Base-by-base conservation (phyloP, 2,113 vertebrate genomes). In the Alethe castanea region DNA sequence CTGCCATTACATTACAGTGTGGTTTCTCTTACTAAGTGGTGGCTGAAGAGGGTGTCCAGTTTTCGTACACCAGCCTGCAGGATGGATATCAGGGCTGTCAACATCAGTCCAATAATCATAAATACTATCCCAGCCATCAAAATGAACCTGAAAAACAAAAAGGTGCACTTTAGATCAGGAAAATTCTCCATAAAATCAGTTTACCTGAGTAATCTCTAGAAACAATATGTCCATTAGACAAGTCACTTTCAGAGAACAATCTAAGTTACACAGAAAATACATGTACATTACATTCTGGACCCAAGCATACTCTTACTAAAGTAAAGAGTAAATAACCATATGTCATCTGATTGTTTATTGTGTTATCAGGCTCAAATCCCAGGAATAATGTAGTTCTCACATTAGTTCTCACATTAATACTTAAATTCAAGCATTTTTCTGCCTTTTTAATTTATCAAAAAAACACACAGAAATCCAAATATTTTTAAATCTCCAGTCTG, bases 61-160 rank as follows among this genome's bases (percentile, higher is more conserved):
- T 97, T 98, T 98, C 19, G 96, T 94, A 86, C 98, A 98, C 98
- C 98, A 99, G 93, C 98, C 98, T 15, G 98, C 98, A 14, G 98
- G 98, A 94, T 99, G 98, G 74, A 99, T 98, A 42, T 99, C 98
- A 11, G 98, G 97, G 85, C 97, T 98, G 94, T 99, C 98, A 7
- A 98, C 97, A 82, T 99, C 98, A 92, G 97, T 96, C 98, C 98
- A 99, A 93, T 98, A 98, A 95, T 98, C 98, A 64, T 98, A 98
- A 93, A 98, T 98, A 83, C 96, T 97, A 52, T 97, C 98, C 98
- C 98, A 99, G 94, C 98, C 98, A 84, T 99, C 98, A 95, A 98
- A 98, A 95, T 99, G 98, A 64, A 99, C 95, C 98, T 99, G 81
- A 67, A 87, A 72, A 25, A 10, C 40, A 42, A 88, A 84, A 76